Conservation (phyloP, 1,140 invertebrate genomes). For the Drosophila seguyi region DNA sequence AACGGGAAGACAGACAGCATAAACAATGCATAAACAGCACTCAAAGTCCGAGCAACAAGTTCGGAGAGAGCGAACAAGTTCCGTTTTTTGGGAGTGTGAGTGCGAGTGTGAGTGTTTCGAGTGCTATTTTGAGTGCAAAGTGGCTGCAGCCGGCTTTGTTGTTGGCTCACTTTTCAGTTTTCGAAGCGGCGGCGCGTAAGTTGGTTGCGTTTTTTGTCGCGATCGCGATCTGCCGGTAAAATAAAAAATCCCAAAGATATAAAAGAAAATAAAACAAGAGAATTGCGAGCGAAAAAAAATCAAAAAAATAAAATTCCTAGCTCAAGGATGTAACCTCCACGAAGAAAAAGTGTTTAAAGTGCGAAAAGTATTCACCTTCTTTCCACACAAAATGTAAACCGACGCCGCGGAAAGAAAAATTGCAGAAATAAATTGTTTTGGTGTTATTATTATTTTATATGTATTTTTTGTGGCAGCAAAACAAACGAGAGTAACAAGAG, state of each 20-base stretch:
- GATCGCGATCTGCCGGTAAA: constrained; percentile 58
- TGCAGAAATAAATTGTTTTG: constrained; percentile 50
- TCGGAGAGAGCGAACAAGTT: constrained; percentile 65
- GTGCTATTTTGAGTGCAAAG: constrained; percentile 63
- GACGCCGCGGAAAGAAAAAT: constrained; percentile 37
- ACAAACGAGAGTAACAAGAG: constrained; percentile 81
- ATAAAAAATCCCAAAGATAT: neutral
- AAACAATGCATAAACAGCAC: constrained; percentile 62
- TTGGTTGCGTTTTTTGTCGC: constrained; percentile 67
- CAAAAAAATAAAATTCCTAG: constrained; percentile 22
- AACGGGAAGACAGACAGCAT: constrained; percentile 18
- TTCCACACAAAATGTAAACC: constrained; percentile 30
- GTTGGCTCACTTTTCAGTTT: constrained; percentile 73
- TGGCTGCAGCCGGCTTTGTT: constrained; percentile 66
- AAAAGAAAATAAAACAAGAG: neutral
- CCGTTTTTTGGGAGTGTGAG: constrained; percentile 57
- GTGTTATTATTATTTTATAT: constrained; percentile 24
- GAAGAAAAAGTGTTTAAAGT: constrained; percentile 27
- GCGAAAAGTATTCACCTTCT: constrained; percentile 40
- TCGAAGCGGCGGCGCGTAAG: constrained; percentile 73
- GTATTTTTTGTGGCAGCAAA: constrained; percentile 39
- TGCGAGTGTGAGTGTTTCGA: constrained; percentile 20
- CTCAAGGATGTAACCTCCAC: constrained; percentile 33
- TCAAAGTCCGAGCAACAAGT: constrained; percentile 63
- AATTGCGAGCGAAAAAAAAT: neutral